phyloP scores from a whole-genome alignment of 2,797 vertebrate genomes.

The Varecia variegata region DNA sequence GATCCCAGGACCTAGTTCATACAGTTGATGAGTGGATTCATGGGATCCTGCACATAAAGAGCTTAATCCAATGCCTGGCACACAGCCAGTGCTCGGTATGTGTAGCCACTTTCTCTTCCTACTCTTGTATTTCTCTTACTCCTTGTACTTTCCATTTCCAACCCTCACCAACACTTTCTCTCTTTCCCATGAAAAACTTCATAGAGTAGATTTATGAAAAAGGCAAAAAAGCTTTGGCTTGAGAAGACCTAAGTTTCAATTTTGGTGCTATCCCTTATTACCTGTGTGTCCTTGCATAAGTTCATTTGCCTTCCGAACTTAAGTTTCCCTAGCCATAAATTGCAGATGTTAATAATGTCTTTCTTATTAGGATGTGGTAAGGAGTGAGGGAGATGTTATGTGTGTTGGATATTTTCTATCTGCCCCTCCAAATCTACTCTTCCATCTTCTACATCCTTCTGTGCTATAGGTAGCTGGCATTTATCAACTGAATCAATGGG shows the following conservation, averaged over 20 bases:
- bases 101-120: not conserved
- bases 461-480: not conserved
- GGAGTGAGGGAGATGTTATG: not conserved
- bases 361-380: not conserved
- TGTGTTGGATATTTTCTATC: not conserved
- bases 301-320: not conserved
- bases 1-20: not conserved
- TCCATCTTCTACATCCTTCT: not conserved
- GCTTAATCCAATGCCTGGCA: not conserved
- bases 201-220: not conserved
- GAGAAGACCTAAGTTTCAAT: not conserved
- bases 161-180: not conserved
- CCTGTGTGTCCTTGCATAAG: not conserved
- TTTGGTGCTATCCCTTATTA: not conserved
- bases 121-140: not conserved
- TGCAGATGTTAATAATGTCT: not conserved
- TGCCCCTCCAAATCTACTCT: not conserved
- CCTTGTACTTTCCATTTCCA: not conserved
- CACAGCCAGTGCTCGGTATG: fast-evolving
- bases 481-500: not conserved
- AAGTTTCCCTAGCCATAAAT: not conserved
- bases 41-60: not conserved
- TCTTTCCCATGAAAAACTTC: not conserved
- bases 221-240: not conserved
- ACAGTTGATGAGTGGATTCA: not conserved